Conservation (phyloP, 2,888 invertebrate species). For the Pollenia griseotomentosa region DNA sequence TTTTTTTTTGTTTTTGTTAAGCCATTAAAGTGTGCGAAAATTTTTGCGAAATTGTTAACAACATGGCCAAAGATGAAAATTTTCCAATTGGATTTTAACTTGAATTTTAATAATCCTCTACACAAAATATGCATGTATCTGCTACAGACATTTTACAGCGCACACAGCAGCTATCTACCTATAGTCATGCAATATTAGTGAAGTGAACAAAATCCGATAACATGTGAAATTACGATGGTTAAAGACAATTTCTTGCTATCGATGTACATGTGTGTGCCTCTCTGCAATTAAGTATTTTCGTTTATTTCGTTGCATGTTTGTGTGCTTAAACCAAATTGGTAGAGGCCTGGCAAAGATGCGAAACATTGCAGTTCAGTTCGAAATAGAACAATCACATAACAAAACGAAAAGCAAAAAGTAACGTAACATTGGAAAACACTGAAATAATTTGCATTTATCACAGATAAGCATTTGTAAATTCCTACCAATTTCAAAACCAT, state of each 20-base stretch:
- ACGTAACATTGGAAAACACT: slow-evolving; percentile 49
- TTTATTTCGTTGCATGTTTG: neutral
- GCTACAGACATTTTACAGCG: neutral
- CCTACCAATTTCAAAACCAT: slow-evolving; percentile 72
- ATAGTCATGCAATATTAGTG: neutral
- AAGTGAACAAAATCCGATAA: slow-evolving; percentile 32
- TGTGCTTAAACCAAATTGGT: slow-evolving; percentile 39
- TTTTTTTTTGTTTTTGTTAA: neutral
- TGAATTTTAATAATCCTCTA: slow-evolving; percentile 34
- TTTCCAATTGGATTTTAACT: slow-evolving; percentile 45
- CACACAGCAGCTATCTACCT: neutral
- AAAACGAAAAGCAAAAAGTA: slow-evolving; percentile 29
- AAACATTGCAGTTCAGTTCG: slow-evolving; percentile 1
- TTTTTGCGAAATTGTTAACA: slow-evolving; percentile 37
- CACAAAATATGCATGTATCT: neutral
- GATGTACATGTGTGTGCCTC: neutral
- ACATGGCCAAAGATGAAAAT: slow-evolving; percentile 37
- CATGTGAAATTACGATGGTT: slow-evolving; percentile 38
- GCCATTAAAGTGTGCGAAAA: slow-evolving; percentile 33
- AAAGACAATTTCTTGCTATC: slow-evolving; percentile 22
- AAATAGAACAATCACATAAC: neutral
- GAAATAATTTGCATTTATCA: slow-evolving; percentile 67
- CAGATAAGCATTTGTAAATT: slow-evolving; percentile 67
- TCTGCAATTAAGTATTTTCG: neutral
- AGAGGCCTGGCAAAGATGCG: slow-evolving; percentile 15